Conservation (phyloP, 2,113 vertebrate species). For the Cynocephalus volans region DNA sequence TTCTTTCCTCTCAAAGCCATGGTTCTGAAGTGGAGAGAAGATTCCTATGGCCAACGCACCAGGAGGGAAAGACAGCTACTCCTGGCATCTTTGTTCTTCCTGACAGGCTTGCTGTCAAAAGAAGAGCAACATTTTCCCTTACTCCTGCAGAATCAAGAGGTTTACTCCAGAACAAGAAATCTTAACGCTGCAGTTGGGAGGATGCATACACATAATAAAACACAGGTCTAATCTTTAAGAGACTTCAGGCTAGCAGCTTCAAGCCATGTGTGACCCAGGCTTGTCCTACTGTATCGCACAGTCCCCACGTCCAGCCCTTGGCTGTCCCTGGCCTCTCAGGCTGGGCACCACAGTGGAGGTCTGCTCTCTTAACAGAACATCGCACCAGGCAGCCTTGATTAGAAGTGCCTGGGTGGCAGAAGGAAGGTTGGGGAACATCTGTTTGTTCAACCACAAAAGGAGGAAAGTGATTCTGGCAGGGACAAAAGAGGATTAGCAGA, state of each 20-base stretch:
- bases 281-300: neutral
- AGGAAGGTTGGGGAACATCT: neutral
- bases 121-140: slow-evolving; percentile 32
- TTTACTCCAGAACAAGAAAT: neutral
- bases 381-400: neutral
- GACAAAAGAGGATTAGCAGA: neutral
- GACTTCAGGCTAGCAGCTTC: neutral
- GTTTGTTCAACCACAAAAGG: neutral
- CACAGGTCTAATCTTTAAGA: neutral
- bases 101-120: slow-evolving; percentile 57
- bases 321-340: neutral
- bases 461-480: neutral
- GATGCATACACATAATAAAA: neutral
- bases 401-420: neutral
- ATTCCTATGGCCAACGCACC: slow-evolving; percentile 70
- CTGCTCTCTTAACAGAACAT: neutral
- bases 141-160: neutral
- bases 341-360: neutral
- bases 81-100: slow-evolving; percentile 45
- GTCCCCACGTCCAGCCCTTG: neutral
- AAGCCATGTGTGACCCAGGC: neutral
- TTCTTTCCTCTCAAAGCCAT: slow-evolving; percentile 77
- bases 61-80: slow-evolving; percentile 6
- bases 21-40: slow-evolving; percentile 73
- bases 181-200: neutral